phyloP scores from a whole-genome alignment of 2,797 vertebrate genomes.

The Strix occidentalis region DNA sequence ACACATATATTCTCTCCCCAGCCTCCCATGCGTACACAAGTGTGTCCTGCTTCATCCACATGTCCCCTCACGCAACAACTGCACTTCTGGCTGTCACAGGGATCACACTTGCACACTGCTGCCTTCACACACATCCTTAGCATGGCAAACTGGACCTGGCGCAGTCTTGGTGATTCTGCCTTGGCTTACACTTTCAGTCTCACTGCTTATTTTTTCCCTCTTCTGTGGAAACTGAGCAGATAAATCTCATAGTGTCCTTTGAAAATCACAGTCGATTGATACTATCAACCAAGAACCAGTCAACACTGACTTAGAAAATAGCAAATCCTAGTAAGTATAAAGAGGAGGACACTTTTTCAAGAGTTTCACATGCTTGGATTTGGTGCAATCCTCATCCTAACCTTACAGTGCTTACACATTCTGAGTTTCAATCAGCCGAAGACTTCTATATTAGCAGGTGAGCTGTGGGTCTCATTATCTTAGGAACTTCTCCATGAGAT shows the following conservation, averaged over 20 bases:
- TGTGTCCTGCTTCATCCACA: accelerated
- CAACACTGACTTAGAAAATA: neutral
- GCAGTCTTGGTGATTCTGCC: neutral
- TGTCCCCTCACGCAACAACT: neutral
- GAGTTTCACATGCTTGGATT: neutral
- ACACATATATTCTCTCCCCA: accelerated
- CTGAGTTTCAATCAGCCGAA: neutral
- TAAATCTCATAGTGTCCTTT: neutral
- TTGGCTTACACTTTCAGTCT: neutral
- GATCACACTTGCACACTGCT: neutral
- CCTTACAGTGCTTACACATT: neutral
- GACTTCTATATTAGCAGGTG: neutral
- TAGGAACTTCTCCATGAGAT: neutral
- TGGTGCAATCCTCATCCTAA: neutral
- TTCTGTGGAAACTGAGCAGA: neutral
- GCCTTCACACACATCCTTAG: neutral
- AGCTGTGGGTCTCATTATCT: neutral
- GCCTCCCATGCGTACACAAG: neutral
- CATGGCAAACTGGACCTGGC: neutral
- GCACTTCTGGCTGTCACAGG: neutral
- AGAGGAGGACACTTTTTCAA: neutral
- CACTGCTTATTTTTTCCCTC: neutral
- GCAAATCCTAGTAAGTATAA: neutral
- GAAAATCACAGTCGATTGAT: neutral
- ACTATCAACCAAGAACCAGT: neutral